Conservation (phyloP, 2,797 vertebrate genomes). For the Emys orbicularis region DNA sequence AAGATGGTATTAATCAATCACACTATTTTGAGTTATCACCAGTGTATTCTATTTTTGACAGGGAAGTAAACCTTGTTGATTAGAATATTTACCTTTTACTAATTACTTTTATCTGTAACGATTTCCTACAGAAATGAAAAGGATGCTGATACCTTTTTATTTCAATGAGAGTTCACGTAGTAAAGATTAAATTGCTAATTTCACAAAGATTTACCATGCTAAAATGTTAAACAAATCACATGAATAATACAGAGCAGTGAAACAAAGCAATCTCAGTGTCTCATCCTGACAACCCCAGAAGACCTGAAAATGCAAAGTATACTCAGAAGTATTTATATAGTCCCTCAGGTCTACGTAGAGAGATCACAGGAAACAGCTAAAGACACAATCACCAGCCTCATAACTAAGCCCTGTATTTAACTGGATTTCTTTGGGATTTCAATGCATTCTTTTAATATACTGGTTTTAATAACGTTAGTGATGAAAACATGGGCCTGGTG, state of each 20-base stretch:
- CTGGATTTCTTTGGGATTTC: constrained; percentile 42
- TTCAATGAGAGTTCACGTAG: constrained; percentile 11
- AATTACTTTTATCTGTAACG: not conserved
- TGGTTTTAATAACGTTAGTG: constrained; percentile 16
- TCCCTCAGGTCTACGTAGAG: not conserved
- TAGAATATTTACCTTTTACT: not conserved
- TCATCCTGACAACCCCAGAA: constrained; percentile 49
- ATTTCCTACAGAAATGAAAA: not conserved
- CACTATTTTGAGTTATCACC: not conserved
- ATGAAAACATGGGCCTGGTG: not conserved
- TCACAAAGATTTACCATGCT: constrained; percentile 4
- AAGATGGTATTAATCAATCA: not conserved
- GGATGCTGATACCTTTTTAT: not conserved
- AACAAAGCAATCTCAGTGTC: constrained; percentile 61
- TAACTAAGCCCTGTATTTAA: constrained; percentile 36
- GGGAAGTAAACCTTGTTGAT: not conserved
- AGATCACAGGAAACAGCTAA: constrained; percentile 64
- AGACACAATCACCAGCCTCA: constrained; percentile 13
- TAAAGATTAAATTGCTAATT: constrained; percentile 25
- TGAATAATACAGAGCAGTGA: constrained; percentile 39
- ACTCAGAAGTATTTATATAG: constrained; percentile 41
- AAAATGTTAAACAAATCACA: constrained; percentile 57
- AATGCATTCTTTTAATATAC: constrained; percentile 47
- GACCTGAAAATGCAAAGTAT: constrained; percentile 31
- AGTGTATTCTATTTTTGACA: not conserved